phyloP scores from a whole-genome alignment of 2,888 invertebrate genomes.

The Meloe dianella region DNA sequence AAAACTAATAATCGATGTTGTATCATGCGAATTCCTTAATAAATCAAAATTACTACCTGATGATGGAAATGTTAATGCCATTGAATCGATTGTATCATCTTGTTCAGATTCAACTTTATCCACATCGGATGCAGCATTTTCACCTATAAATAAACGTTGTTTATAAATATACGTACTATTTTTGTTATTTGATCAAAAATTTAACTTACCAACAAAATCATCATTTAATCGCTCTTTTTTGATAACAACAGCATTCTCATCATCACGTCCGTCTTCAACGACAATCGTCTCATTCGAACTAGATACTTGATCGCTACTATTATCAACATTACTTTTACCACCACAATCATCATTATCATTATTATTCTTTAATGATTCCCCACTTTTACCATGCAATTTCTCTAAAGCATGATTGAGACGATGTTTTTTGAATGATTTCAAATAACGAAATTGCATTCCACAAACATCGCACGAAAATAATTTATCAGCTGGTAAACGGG shows the following conservation, averaged over 20 bases:
- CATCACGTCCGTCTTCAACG: constrained; percentile 57
- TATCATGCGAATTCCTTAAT: constrained; percentile 57
- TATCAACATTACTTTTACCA: constrained; percentile 39
- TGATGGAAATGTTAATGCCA: constrained; percentile 60
- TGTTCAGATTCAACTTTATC: constrained; percentile 61
- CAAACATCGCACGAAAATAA: constrained; percentile 90
- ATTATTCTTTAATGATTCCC: constrained; percentile 38
- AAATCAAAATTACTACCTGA: constrained; percentile 34
- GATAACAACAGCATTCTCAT: constrained; percentile 50
- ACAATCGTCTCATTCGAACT: constrained; percentile 58
- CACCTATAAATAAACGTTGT: constrained; percentile 37
- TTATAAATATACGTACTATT: neutral
- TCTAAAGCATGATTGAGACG: constrained; percentile 86
- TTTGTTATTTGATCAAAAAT: neutral
- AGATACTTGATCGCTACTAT: constrained; percentile 57
- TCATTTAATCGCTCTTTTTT: constrained; percentile 45
- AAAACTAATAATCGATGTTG: constrained; percentile 68
- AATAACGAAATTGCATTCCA: constrained; percentile 88
- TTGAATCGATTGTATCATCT: constrained; percentile 77
- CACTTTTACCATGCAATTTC: constrained; percentile 74
- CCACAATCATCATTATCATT: constrained; percentile 16
- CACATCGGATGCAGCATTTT: constrained; percentile 52
- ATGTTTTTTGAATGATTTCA: constrained; percentile 90
- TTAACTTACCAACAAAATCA: constrained; percentile 26
- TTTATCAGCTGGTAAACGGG: constrained; percentile 85